These are phyloP conservation scores for Ia io DNA, from an alignment of 2,113 vertebrate species.

Conservation along the genomic window DNA sequence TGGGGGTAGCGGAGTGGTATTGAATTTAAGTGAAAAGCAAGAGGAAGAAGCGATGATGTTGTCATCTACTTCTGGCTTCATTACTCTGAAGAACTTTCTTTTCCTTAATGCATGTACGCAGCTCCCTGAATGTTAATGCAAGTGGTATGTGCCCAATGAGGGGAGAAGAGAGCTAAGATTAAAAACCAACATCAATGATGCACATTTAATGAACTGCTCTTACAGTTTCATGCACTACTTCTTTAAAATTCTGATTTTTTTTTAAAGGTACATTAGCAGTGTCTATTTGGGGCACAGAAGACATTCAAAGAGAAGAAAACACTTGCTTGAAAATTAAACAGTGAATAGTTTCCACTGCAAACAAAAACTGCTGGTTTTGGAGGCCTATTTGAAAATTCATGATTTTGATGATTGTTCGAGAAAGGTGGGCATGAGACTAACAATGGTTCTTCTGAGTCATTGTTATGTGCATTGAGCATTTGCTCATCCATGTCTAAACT, in stretches of 20 bases:
- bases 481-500: background rate
- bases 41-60: background rate
- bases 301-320: background rate
- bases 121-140: slow-evolving; percentile 45
- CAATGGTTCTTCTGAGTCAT: background rate
- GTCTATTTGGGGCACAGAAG: background rate
- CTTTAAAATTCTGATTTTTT: slow-evolving; percentile 13
- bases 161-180: slow-evolving; percentile 46
- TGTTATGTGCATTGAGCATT: background rate
- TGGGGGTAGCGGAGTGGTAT: background rate
- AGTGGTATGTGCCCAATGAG: slow-evolving; percentile 46
- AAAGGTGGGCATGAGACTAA: background rate
- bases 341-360: background rate
- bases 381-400: background rate
- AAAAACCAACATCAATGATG: slow-evolving; percentile 44
- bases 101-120: background rate
- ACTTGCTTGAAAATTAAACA: background rate
- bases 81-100: slow-evolving; percentile 27
- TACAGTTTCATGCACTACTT: background rate
- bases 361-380: background rate
- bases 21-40: background rate
- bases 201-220: slow-evolving; percentile 30
- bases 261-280: background rate
- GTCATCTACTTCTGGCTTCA: slow-evolving; percentile 1
- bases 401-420: background rate